Conservation (phyloP, 2,797 vertebrate species). For the Pseudochirops corinnae region DNA sequence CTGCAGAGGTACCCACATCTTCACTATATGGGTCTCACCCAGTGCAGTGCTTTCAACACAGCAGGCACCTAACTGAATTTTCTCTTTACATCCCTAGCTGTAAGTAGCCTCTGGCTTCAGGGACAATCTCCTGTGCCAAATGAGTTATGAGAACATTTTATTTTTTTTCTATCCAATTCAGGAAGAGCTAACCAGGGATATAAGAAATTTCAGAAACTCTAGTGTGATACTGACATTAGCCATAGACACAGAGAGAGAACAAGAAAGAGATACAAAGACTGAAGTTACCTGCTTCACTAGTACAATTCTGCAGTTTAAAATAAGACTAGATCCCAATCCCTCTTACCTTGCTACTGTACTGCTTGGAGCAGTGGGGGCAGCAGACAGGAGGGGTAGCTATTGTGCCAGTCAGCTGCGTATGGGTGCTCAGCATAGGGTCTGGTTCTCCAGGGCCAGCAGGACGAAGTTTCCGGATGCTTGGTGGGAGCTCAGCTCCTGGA, state of each 20-base stretch:
- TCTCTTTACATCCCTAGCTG: neutral
- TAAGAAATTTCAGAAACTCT: neutral
- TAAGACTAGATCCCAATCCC: fast-evolving
- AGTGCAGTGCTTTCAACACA: neutral
- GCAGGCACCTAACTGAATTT: neutral
- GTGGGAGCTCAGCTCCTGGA: constrained; percentile 95
- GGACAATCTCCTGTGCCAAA: neutral
- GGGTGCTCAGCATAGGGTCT: constrained; percentile 98
- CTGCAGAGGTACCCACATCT: neutral
- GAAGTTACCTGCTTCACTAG: neutral
- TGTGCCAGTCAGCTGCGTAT: constrained; percentile 98
- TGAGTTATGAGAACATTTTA: neutral
- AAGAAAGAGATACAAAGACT: neutral
- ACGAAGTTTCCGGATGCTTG: constrained; percentile 96
- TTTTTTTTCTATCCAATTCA: neutral
- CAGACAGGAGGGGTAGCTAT: constrained; percentile 97
- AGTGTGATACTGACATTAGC: neutral
- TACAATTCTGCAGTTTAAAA: neutral
- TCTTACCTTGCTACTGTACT: constrained; percentile 97
- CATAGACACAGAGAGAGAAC: neutral
- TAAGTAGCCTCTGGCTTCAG: neutral
- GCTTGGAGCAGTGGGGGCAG: constrained; percentile 98
- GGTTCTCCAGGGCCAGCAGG: constrained; percentile 96
- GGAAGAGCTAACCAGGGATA: neutral
- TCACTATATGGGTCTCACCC: neutral